Percentiles rank a stretch among this genome's conserved stretches.
Evolutionary conservation across 2,113 vertebrate species (phyloP).

Genomic region (Cygnus atratus): DNA sequence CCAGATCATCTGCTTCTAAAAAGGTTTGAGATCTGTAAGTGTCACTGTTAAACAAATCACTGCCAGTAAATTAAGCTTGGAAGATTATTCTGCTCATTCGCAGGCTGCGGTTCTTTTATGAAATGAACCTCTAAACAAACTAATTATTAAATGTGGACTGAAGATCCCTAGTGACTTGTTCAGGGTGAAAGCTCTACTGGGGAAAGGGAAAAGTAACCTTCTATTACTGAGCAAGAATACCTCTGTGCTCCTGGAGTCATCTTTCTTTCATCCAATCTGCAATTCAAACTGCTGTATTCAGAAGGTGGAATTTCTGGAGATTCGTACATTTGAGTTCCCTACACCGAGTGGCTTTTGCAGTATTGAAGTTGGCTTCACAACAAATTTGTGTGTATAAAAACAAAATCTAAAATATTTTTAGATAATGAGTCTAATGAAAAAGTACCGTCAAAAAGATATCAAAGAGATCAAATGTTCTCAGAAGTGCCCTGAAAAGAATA

Average conservation of each 20-base stretch:
- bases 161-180: background rate
- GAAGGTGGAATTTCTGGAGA: background rate
- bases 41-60: background rate
- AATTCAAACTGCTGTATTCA: background rate
- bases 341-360: slow-evolving; percentile 9
- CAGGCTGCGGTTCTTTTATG: background rate
- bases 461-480: slow-evolving; percentile 44
- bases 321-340: background rate
- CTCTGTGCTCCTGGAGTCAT: background rate
- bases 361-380: background rate
- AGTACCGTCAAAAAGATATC: background rate
- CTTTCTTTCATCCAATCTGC: background rate
- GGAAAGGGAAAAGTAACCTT: background rate
- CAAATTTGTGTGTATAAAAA: slow-evolving; percentile 4
- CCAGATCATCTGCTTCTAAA: background rate
- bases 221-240: background rate
- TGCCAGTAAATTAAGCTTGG: background rate
- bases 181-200: background rate
- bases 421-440: slow-evolving; percentile 15
- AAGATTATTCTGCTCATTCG: background rate
- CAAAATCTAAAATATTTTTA: slow-evolving; percentile 18
- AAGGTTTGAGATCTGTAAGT: background rate
- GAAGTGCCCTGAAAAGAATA: slow-evolving; percentile 22
- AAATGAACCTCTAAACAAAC: background rate
- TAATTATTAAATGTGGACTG: background rate